Evolutionary conservation across 2,797 vertebrate genomes (phyloP), one percentile per base, ranked within the genome.

Genomic region (Lutjanus argentimaculatus): DNA sequence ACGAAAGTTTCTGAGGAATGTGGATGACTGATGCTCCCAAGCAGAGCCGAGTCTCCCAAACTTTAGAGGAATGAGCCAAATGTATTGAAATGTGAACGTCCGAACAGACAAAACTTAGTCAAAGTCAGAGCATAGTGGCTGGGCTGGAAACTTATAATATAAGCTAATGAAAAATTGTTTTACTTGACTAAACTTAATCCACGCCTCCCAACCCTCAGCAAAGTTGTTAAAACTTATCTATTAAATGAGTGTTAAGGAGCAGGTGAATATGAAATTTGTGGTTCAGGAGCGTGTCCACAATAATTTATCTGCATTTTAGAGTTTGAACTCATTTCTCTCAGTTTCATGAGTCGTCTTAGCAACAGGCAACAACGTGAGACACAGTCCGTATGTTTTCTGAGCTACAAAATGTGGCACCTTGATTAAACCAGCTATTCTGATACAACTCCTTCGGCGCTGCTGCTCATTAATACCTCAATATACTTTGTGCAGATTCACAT

Each of bases 401-500:
- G 56, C 48, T 43, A 9, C 13, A 15, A 61, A 61, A 40, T 19
- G 22, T n/a, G 56, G 2, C 51, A 12, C 19, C 3, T 11, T 21
- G 36, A 64, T 63, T 61, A 42, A 65, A 71, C 53, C 68, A 42
- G 69, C 56, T n/a, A 14, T 42, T 64, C 45, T 57, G 68, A 48
- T 55, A 59, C 57, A 51, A 2, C 43, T 77, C 61, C 65, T 42
- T 63, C 36, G 48, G 6, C 14, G 7, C 7, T n/a, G 53, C 22
- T 58, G 64, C 74, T 85, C 68, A 72, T 63, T 56, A 76, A 4
- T 48, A n/a, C 11, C 51, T 58, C 48, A 59, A 66, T 71, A 57
- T 73, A 61, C 62, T 66, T 58, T 49, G n/a, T 3, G 5, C 43
- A 49, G 49, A 21, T 59, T 84, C 51, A 59, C 53, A 77, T 65